phyloP scores from a whole-genome alignment of 2,888 invertebrate genomes.

The Liodrosophila aerea region DNA sequence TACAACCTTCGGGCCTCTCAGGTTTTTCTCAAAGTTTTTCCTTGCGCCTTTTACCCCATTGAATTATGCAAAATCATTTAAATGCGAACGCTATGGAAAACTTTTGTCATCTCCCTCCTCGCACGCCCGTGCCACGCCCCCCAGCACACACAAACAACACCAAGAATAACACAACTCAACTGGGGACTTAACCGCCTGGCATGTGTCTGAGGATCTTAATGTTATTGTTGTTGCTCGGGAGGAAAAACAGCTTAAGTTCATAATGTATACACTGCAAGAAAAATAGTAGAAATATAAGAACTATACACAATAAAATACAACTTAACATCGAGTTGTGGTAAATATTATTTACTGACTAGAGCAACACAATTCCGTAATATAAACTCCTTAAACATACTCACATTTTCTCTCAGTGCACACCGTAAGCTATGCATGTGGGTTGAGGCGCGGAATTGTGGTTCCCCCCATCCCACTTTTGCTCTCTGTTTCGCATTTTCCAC shows the following conservation, averaged over 20 bases:
- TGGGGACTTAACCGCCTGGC: conserved; percentile 56
- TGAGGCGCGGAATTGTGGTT: conserved; percentile 1
- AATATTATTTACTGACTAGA: too few relatives aligned
- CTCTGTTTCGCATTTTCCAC: conserved; percentile 45
- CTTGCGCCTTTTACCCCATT: conserved; percentile 40
- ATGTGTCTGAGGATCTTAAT: conserved; percentile 69
- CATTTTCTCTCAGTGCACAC: too few relatives aligned
- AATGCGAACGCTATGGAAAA: conserved; percentile 66
- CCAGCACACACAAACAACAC: not conserved
- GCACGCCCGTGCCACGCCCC: not conserved
- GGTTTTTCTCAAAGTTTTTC: conserved; percentile 9
- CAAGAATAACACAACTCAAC: conserved; percentile 25
- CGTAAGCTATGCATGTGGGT: conserved; percentile 3
- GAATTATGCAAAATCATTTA: conserved; percentile 77
- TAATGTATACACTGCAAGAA: conserved; percentile 42
- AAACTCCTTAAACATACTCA: too few relatives aligned
- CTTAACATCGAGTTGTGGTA: too few relatives aligned
- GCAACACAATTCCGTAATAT: too few relatives aligned
- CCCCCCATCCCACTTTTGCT: not conserved
- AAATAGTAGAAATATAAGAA: too few relatives aligned
- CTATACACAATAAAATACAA: too few relatives aligned
- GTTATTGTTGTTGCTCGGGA: conserved; percentile 52
- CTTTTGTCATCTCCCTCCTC: too few relatives aligned
- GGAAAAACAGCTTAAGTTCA: conserved; percentile 64
- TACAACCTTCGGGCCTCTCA: conserved; percentile 27